Evolutionary conservation across 1,140 invertebrate genomes (phyloP).

Genomic region (Lordiphosa clarofinis): DNA sequence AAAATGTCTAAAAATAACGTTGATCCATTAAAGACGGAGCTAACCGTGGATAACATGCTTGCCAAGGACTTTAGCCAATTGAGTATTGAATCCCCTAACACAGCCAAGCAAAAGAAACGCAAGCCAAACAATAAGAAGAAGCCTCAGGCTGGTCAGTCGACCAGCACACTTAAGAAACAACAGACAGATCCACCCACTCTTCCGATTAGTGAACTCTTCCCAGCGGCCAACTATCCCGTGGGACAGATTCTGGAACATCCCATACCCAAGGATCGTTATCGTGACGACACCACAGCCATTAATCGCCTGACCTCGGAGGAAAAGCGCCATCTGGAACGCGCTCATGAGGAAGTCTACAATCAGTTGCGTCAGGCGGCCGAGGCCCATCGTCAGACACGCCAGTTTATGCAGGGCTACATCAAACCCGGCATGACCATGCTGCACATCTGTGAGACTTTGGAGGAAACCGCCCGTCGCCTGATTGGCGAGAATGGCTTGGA

Average conservation of each 20-base stretch:
- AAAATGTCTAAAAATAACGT: too few species aligned
- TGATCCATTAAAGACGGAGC: too few species aligned
- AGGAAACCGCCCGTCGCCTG: conserved; percentile 93
- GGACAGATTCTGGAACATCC: conserved; percentile 91
- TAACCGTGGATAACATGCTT: too few species aligned
- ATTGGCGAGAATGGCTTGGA: conserved; percentile 98
- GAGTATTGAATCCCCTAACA: too few species aligned
- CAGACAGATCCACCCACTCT: conserved; percentile 94
- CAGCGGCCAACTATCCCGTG: conserved; percentile 89
- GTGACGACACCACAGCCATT: conserved; percentile 91
- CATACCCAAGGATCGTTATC: conserved; percentile 80
- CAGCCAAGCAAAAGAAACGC: conserved; percentile 75
- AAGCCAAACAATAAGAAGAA: conserved; percentile 78
- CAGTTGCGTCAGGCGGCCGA: conserved; percentile 97
- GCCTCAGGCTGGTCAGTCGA: conserved; percentile 43
- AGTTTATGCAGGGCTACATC: conserved; percentile 95
- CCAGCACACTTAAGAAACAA: too few species aligned
- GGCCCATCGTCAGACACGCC: conserved; percentile 96
- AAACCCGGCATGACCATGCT: conserved; percentile 99
- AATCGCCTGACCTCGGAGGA: conserved; percentile 95
- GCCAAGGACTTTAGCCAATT: too few species aligned
- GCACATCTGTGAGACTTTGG: conserved; percentile 98
- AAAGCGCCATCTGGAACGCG: conserved; percentile 89
- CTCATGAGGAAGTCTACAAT: conserved; percentile 94
- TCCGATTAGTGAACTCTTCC: conserved; percentile 91